Evolutionary conservation across 2,797 vertebrate species (phyloP).

Genomic region (Heteromormyrus szaboi): DNA sequence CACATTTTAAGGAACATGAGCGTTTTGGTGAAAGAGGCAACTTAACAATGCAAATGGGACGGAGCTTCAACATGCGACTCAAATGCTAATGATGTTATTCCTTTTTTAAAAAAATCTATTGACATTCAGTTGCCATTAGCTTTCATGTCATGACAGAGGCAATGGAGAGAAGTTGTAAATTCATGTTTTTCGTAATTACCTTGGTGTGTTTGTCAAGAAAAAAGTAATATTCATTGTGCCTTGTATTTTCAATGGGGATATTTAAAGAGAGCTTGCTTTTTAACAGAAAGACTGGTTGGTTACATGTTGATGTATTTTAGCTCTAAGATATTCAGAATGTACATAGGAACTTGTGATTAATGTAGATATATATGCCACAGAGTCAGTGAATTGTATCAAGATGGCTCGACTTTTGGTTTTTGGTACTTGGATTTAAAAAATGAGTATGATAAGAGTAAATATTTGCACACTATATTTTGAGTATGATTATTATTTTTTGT

Average conservation of each 20-base stretch:
- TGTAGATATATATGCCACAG: conserved; percentile 97
- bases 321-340: conserved; percentile 90
- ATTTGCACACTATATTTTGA: conserved; percentile 99
- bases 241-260: conserved; percentile 71
- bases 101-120: conserved; percentile 6
- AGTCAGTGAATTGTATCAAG: conserved; percentile 98
- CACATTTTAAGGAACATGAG: not conserved
- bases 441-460: conserved; percentile 58
- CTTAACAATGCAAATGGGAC: not conserved
- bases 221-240: conserved; percentile 98
- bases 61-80: not conserved
- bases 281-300: conserved; percentile 63
- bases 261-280: conserved; percentile 44
- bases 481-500: conserved; percentile 92
- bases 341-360: conserved; percentile 89
- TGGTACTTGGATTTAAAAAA: conserved; percentile 66
- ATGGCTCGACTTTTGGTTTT: conserved; percentile 80
- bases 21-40: not conserved
- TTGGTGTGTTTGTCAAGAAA: conserved; percentile 68
- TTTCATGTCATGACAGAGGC: conserved; percentile 48
- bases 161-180: conserved; percentile 64
- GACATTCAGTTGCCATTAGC: conserved; percentile 15
- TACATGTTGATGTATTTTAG: conserved; percentile 78
- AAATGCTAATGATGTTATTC: conserved; percentile 1
- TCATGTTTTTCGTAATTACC: conserved; percentile 61